Base-by-base conservation (phyloP, 2,113 vertebrate genomes). In the Cinclus cinclus region DNA sequence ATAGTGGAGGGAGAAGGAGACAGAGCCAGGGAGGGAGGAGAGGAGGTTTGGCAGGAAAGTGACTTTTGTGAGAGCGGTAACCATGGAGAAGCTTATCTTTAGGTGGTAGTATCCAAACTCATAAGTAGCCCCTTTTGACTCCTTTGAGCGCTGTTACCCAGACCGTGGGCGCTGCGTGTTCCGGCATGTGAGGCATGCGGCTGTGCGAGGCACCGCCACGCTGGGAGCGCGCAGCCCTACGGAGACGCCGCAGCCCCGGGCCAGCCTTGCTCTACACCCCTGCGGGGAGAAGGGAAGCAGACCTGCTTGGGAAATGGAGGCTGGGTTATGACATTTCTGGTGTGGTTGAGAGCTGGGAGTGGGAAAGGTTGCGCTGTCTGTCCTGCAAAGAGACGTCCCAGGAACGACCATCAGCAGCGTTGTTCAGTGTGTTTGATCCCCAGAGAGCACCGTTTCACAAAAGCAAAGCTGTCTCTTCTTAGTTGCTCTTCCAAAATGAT, bases 61-160 rank as follows among this genome's bases (percentile, higher is more conserved):
- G 78, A 89, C 83, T 58, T 94, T 73, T 14, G 12, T 79, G 94
- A 96, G 83, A 96, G 55, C 2, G 9, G 94, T 97, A 94, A 92
- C 95, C 95, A 93, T 95, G 96, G 95, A 88, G 91, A 93, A 97
- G 71, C 89, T 95, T 95, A 96, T 94, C 80, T 84, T 96, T 92
- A 71, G 94, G 86, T 77, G 75, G 69, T 69, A 95, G 67, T 90
- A 95, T 97, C 94, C 76, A 68, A 86, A 75, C 31, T 83, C 60
- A 53, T 91, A 67, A 89, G 30, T 17, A 74, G 94, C 75, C 69
- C 85, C 44, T 60, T 86, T 91, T 71, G 93, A 90, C 44, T 63
- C 53, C 64, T 53, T 7, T 2, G 7, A 70, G 64, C 1, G 31
- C 74, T 30, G 92, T 97, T 95, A 42, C 87, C 84, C 75, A 35